Base-by-base conservation (phyloP, 2,113 vertebrate species). In the Xiphorhynchus elegans region DNA sequence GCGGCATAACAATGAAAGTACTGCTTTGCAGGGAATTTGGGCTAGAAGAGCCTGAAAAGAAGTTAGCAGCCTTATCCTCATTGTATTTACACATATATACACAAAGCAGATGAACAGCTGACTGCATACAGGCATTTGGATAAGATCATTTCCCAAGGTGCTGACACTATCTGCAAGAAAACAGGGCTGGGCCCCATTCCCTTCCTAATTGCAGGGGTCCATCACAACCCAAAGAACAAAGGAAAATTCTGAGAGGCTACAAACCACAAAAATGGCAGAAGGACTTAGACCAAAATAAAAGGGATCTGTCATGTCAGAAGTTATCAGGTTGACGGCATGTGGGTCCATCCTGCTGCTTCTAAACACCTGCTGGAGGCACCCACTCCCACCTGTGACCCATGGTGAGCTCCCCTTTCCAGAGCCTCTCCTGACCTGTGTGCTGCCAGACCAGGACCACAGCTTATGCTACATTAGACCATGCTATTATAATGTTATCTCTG, bases 401-500 rank as follows among this genome's bases (percentile, higher is more conserved):
- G 4, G 33, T 0, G 24, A 63, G 33, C 31, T 4, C 7, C 47
- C 42, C 53, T 59, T 37, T 66, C 75, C n/a, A 35, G 0, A 66
- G 40, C 25, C 19, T 25, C 52, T 59, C 29, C 46, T 70, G 5
- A 2, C 20, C 35, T 35, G 2, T 7, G 42, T 7, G 46, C 68
- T 53, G 33, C 42, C 39, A 37, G 24, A 59, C 37, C 7, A 17
- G 47, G 37, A 81, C 4, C 3, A 4, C 39, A 63, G 24, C 20
- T 58, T 29, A 8, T 0, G 21, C 26, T 26, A 53, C 3, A 2
- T 40, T 7, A 63, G 26, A 60, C n/a, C 23, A 53, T 0, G 1
- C 20, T 80, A 6, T 4, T 33, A 39, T 39, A 62, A 2, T 1
- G 8, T 25, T 28, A 46, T 6, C 44, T 80, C 37, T 35, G 42